Evolutionary conservation across 2,888 invertebrate species (phyloP), one percentile per base, ranked within the genome.

Genomic region (Lepidochrysops patricia): DNA sequence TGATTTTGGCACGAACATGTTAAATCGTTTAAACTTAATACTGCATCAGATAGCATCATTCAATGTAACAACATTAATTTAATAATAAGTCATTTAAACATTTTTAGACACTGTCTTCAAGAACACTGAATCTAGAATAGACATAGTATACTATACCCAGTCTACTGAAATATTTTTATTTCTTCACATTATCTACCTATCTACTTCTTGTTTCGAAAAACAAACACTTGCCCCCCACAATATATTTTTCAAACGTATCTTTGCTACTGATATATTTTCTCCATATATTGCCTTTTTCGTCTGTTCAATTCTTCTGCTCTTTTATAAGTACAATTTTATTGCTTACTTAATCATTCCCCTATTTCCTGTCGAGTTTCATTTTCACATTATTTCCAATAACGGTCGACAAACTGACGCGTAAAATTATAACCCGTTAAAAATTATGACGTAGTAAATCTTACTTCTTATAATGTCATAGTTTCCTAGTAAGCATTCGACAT

Each of bases 341-440:
- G 19, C 43, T 19, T 43, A 43, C 43, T 26, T 26, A 50, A 50
- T 26, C 50, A 26, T 26, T 50, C 26, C 26, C 50, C 26, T 50
- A 25, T 26, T 50, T 50, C 50, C 50, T 50, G 50, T 50, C 12
- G 26, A 54, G 27, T 29, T 54, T 29, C 54, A 12, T 54, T 19
- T 27, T 19, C 29, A 27, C 32, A 54, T 52, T 52, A 52, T 52
- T 52, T 43, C 52, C 52, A 13, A 26, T 52, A 52, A 52, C 52
- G 27, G 52, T 4, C 54, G 54, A 19, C 29, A 54, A 54, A 32
- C 32, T 54, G 52, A 13, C 27, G 26, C 25, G 13, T 32, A 54
- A 54, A 54, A 54, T 54, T 54, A 54, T 54, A 54, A 54, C 54
- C 54, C 32, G 54, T 54, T 54, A 54, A 54, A 54, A 54, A 32